Base-by-base conservation (phyloP, 2,888 invertebrate genomes). In the Branchellion lobata region DNA sequence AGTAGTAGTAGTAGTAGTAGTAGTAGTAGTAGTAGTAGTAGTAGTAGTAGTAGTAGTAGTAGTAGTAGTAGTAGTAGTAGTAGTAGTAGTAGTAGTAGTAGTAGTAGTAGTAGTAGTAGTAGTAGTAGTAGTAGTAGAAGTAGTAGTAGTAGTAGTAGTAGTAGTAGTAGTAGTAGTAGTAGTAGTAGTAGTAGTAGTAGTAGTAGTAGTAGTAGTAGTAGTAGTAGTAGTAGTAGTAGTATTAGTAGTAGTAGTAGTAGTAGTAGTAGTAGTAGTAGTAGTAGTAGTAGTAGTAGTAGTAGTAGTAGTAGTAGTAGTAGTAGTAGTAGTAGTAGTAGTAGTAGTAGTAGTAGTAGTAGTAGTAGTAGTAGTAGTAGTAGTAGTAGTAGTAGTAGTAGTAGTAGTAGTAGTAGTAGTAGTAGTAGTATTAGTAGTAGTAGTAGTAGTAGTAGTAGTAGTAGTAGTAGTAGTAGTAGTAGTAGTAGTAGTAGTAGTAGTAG, bases 121-220 rank as follows among this genome's bases (percentile, higher is more conserved):
- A 74, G 74, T 74, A 74, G 74, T 74, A 74, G 74, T 74, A 74
- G 74, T 74, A 74, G 74, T 74, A 74, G 74, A 40, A 74, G 74
- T 74, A 74, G 78, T 78, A 78, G 68, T 78, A 78, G 68, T 78
- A 78, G 68, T 78, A 78, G 68, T 78, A 78, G 71, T 78, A 78
- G 71, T 78, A 78, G 71, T 78, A 78, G 71, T 78, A 78, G 47
- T 27, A 73, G 73, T 73, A 73, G 47, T 73, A 47, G 47, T 73
- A 73, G 47, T 73, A 73, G 47, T 73, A 73, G 73, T 73, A 69
- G 77, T 76, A 47, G 74, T 74, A 74, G 74, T 74, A 74, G 74
- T 74, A 74, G 47, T 74, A 74, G 74, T 74, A 47, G 47, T 74
- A 74, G 74, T 74, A 74, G 69, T 78, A 78, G 71, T 78, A 78